Evolutionary conservation across 2,888 invertebrate species (phyloP), one percentile per base, ranked within the genome.

Genomic region (Aleiodes alternator): DNA sequence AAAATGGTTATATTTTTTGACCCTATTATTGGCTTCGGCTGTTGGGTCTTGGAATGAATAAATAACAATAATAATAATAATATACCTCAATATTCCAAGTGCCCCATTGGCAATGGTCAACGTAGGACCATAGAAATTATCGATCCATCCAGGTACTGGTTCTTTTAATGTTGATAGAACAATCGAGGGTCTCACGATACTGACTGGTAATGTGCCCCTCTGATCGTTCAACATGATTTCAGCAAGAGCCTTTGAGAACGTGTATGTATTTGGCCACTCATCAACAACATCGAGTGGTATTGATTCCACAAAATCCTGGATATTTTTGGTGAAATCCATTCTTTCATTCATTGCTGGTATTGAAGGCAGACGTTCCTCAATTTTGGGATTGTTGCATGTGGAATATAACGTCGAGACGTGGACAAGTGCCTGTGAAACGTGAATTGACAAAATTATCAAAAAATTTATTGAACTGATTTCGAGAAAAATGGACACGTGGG

Each of bases 131-230:
- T 64, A 64, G 48, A 64, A 64, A 23, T 64, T 64, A 64, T 64
- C 64, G 64, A 64, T 48, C 64, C 64, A 64, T 43, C 64, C 64
- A 29, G 64, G 64, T 48, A 64, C 48, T 16, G 64, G 64, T 48
- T 64, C 64, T 48, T 48, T 64, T 3, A 64, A 48, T 8, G 64
- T 64, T 14, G 64, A 43, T 16, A 64, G 12, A 43, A 64, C 64
- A 12, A 64, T 64, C 9, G 64, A 64, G 6, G 64, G 64, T 43
- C 64, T 43, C 0, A 64, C 64, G 34, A 64, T 64, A 9, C 64
- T 43, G 9, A 64, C 48, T 12, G 64, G 64, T n/a, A 64, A 7
- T 9, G 23, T 64, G n/a, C 64, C 64, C 12, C 23, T 43, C 43
- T 48, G 11, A 16, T 43, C 16, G 14, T 64, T 64, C 64, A 64